Base-by-base conservation (phyloP, 2,888 invertebrate species). In the Rotaria magnacalcarata region DNA sequence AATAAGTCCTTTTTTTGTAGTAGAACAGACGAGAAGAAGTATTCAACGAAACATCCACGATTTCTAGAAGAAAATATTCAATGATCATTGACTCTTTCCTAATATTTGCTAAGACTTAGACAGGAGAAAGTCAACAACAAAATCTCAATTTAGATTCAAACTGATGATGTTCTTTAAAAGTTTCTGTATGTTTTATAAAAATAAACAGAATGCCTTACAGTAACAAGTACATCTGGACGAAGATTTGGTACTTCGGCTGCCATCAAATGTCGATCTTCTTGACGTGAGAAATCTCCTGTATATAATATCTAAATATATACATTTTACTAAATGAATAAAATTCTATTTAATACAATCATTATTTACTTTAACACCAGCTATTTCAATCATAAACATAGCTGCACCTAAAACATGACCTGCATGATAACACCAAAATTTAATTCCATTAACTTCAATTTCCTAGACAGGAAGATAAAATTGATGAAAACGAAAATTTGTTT, bases 311-410 rank as follows among this genome's bases (percentile, higher is more conserved):
- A 88, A 47, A 52, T 27, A 19, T 10, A 34, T n/a, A 34, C 27
- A 50, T 34, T 60, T 34, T 60, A 24, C n/a, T 4, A 14, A 74
- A 43, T 34, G 11, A n/a, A n/a, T 41, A 74, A 58, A 34, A 34
- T 84, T 84, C 24, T 50, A n/a, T 27, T 21, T 47, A 19, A 60
- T 10, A 7, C 60, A 41, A 43, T 58, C 8, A n/a, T 54, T n/a
- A 41, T 54, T 56, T 86, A 92, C 91, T 92, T 96, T 96, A 3
- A 98, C 97, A 24, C 98, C 99, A 54, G 98, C 99, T 85, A 99
- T 99, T 93, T 99, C 98, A 87, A 99, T 96, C 97, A 99, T 97
- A 91, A 99, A 99, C 98, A 99, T 99, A 86, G 98, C 98, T 0
- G 99, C 99, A 0, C 99, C 99, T 0, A 99, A 92, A 6, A 99